Conservation (phyloP, 1,140 invertebrate species). For the Leptonema lineaticorne region DNA sequence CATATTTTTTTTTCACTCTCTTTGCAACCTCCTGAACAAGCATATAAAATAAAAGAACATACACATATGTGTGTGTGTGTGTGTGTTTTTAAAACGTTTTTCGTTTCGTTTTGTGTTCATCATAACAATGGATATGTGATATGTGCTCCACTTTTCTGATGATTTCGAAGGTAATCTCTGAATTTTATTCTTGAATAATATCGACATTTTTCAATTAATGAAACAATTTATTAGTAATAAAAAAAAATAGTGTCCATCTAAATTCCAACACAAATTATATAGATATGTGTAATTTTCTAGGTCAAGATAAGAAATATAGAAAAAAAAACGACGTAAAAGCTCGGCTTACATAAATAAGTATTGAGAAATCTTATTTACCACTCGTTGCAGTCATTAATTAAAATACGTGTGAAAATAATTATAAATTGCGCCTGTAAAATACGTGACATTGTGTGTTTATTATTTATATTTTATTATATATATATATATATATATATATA, state of each 20-base stretch:
- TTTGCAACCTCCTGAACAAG: constrained; percentile 25
- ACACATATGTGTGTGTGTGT: constrained; percentile 10
- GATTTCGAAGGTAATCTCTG: background rate
- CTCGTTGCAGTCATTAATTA: background rate
- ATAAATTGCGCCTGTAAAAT: background rate
- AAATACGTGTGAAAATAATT: constrained; percentile 12
- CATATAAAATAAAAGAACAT: no score
- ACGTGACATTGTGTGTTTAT: constrained; percentile 9
- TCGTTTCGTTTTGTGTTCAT: background rate
- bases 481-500: background rate
- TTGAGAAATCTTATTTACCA: background rate
- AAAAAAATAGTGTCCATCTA: no score
- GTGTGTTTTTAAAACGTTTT: background rate
- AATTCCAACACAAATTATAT: no score
- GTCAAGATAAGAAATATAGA: no score
- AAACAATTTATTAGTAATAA: no score
- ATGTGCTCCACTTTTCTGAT: constrained; percentile 37
- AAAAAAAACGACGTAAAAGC: no score
- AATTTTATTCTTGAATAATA: background rate
- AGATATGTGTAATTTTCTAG: no score
- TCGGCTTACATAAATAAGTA: no score
- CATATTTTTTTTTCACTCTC: no score
- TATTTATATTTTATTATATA: background rate
- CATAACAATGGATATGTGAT: constrained; percentile 34
- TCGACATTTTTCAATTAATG: no score